Base-by-base conservation (phyloP, 2,888 invertebrate species). In the Drosophila mettleri region DNA sequence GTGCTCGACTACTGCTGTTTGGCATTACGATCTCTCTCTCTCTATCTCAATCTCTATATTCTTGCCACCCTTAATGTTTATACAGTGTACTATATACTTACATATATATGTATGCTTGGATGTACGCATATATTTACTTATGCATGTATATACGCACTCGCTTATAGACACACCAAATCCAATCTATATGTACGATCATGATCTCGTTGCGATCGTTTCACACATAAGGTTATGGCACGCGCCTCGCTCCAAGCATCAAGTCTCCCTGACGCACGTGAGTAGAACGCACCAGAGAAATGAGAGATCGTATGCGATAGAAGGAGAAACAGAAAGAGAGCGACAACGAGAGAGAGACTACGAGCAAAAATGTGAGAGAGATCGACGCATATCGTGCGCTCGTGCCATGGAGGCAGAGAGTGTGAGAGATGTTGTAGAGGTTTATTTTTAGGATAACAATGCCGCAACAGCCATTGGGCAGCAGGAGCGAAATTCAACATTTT, bases 401-500 rank as follows among this genome's bases (percentile, higher is more conserved):
- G 34, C 31, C 46, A 46, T 14, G 31, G 46, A 18, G 8, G 16
- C 24, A 3, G 18, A 46, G 29, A 46, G 14, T 14, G 29, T 16
- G 27, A 46, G 14, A 46, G n/a, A 48, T 48, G 22, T 52, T 63
- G 20, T 69, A 27, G 41, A 22, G 48, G 69, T 84, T 83, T 83
- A 83, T 83, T 83, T 86, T 79, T 83, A 86, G 83, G 85, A 84
- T 81, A 83, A 83, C 85, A 86, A 83, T 83, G 85, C 81, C 59
- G 67, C 70, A 69, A 84, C 54, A 81, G 78, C 58, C 58, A 66
- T 63, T 66, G 54, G 36, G 61, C 48, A 69, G 62, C 39, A 67
- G 76, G 62, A 77, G 80, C 51, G 74, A 63, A 68, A 64, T 83
- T 80, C 69, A 72, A 59, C 71, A 65, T 48, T 57, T 80, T 74